A percentile compares a stretch with the other conserved stretches of the same genome.
Evolutionary conservation across 2,113 vertebrate genomes (phyloP).

Genomic region (Egretta garzetta): DNA sequence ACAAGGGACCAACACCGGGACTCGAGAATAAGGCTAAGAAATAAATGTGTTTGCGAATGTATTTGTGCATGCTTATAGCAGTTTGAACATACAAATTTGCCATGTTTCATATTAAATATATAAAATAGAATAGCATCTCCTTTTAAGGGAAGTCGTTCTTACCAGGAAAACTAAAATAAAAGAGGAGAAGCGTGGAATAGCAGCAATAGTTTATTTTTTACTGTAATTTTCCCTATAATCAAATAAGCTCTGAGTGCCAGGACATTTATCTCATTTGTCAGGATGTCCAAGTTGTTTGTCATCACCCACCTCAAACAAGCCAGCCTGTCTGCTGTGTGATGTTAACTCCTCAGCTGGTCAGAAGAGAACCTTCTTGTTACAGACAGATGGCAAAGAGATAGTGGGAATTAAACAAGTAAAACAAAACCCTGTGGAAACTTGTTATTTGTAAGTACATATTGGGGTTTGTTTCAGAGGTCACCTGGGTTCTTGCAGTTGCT

Average conservation of each 20-base stretch:
- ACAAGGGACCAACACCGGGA: not conserved
- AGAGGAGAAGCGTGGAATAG: not conserved
- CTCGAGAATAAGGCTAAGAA: not conserved
- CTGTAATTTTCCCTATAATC: not conserved
- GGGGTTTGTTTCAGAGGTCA: not conserved
- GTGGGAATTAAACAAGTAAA: not conserved
- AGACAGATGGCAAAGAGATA: not conserved
- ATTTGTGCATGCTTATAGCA: not conserved
- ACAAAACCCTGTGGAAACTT: not conserved
- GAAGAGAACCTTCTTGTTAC: not conserved
- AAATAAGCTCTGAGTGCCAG: not conserved
- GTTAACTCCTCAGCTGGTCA: not conserved
- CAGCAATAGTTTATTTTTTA: not conserved
- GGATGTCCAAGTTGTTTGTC: not conserved
- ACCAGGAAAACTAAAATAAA: not conserved
- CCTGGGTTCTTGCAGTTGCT: conserved; percentile 9
- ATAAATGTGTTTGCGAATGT: not conserved
- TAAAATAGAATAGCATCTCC: not conserved
- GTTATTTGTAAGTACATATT: not conserved
- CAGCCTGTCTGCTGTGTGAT: not conserved
- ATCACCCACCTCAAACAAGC: not conserved
- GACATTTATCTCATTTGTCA: not conserved
- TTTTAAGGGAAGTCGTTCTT: not conserved
- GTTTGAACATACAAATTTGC: not conserved
- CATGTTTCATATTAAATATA: not conserved